These are phyloP conservation scores for Euphydryas editha DNA, from an alignment of 2,888 invertebrate species.

Conservation along the genomic window DNA sequence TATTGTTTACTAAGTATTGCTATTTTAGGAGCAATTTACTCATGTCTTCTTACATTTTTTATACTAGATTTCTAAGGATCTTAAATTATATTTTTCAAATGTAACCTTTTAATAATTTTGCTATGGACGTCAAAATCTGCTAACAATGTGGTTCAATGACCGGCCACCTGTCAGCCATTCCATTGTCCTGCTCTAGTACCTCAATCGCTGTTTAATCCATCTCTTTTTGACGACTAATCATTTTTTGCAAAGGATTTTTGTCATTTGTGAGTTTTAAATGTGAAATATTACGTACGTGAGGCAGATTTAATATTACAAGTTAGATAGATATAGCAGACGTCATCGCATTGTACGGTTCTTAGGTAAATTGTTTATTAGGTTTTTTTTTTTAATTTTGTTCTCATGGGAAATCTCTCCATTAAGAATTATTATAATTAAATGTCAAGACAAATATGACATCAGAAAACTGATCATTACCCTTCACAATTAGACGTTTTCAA, in stretches of 20 bases:
- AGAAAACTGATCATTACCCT: too few species aligned
- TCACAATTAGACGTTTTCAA: too few species aligned
- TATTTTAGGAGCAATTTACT: too few species aligned
- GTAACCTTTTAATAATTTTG: constrained; percentile 17
- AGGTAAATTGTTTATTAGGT: too few species aligned
- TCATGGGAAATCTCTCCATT: too few species aligned
- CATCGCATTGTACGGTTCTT: too few species aligned
- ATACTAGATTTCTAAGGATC: background rate
- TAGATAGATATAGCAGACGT: too few species aligned
- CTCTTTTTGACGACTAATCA: constrained; percentile 44
- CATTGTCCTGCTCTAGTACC: constrained; percentile 42
- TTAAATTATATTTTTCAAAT: background rate
- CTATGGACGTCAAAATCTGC: constrained; percentile 43
- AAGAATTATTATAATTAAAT: too few species aligned
- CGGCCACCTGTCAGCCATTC: constrained; percentile 52
- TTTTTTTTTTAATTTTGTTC: too few species aligned
- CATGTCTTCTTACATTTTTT: background rate
- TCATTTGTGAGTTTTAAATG: background rate
- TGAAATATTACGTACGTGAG: background rate
- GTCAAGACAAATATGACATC: too few species aligned
- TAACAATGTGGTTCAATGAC: constrained; percentile 53
- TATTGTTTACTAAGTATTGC: too few species aligned
- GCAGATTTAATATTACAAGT: background rate
- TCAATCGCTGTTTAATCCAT: constrained; percentile 39
- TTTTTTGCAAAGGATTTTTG: constrained; percentile 12